Base-by-base conservation (phyloP, 2,888 invertebrate genomes). In the Drosophila recens region DNA sequence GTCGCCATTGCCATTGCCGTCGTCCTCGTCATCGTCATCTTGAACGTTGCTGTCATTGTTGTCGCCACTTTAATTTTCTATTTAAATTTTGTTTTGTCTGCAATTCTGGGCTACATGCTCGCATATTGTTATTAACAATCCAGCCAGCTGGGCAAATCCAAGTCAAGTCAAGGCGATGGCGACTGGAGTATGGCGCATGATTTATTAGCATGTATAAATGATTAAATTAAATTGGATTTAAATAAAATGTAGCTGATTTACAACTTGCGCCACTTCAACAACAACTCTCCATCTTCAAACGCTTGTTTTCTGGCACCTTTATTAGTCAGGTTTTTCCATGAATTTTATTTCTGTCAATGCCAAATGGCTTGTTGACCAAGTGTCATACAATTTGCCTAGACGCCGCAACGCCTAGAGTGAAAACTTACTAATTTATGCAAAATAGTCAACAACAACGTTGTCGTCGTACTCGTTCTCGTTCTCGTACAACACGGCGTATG, bases 191-290 rank as follows among this genome's bases (percentile, higher is more conserved):
- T 58, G 74, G 70, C 69, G 62, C 54, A 86, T 88, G 90, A 88
- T 89, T 88, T 88, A 88, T 89, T 82, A 81, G 72, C 78, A 63
- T 75, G 81, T 86, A 83, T 88, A 90, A 90, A 82, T 82, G 90
- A 84, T 88, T 89, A 88, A 89, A 90, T 90, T 90, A 75, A 86
- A 88, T 88, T 87, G 88, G 87, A 88, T 90, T 88, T 86, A 89
- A 86, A 79, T 74, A 75, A 75, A 75, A 72, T 71, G 70, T 49
- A 58, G 53, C 48, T 42, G 62, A 54, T 42, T 62, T 58, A 56
- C 67, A 72, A 62, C 73, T 68, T 72, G 40, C 61, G 53, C 46
- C 53, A 64, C 62, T 68, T 64, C 58, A 36, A 49, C 43, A 40
- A 36, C 36, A 17, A 4, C 17, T 9, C 13, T 17, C 34, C 8